These are phyloP conservation scores for Parascotia fuliginaria DNA, from an alignment of 2,888 invertebrate species.

Conservation along the genomic window DNA sequence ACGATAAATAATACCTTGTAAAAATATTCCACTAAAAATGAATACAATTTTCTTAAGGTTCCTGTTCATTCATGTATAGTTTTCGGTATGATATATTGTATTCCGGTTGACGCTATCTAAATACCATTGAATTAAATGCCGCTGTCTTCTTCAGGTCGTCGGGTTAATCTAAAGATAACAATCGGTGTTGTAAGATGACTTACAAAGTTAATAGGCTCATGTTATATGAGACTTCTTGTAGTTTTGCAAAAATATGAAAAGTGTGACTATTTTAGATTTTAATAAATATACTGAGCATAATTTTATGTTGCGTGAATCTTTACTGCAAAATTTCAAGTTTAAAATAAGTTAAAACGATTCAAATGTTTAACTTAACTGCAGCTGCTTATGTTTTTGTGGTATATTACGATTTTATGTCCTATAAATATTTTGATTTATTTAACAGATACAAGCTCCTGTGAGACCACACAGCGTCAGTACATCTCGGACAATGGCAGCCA, in stretches of 20 bases:
- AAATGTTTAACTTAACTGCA: too few relatives aligned
- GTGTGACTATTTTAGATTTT: too few relatives aligned
- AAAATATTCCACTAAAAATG: conserved; percentile 44
- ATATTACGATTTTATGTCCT: background rate
- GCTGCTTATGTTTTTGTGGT: background rate
- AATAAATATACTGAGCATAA: too few relatives aligned
- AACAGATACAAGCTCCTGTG: conserved; percentile 78
- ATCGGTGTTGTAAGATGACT: conserved; percentile 11
- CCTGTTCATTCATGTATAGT: conserved; percentile 30
- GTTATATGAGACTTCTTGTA: too few relatives aligned
- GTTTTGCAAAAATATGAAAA: too few relatives aligned
- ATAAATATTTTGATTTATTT: conserved; percentile 4
- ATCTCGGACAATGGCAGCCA: conserved; percentile 95
- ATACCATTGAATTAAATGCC: conserved; percentile 28
- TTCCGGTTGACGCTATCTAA: conserved; percentile 15
- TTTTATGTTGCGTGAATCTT: too few relatives aligned
- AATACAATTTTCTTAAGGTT: conserved; percentile 30
- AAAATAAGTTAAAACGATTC: too few relatives aligned
- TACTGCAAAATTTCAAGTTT: too few relatives aligned
- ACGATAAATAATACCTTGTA: conserved; percentile 42
- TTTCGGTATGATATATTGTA: conserved; percentile 29
- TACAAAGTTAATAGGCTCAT: too few relatives aligned
- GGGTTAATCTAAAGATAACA: conserved; percentile 18
- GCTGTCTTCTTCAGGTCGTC: conserved; percentile 12
- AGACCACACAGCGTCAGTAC: conserved; percentile 91